Percentiles rank a stretch among this genome's conserved stretches.
Evolutionary conservation across 1,140 invertebrate species (phyloP).

Genomic region (Pygmarrhopalites habei): DNA sequence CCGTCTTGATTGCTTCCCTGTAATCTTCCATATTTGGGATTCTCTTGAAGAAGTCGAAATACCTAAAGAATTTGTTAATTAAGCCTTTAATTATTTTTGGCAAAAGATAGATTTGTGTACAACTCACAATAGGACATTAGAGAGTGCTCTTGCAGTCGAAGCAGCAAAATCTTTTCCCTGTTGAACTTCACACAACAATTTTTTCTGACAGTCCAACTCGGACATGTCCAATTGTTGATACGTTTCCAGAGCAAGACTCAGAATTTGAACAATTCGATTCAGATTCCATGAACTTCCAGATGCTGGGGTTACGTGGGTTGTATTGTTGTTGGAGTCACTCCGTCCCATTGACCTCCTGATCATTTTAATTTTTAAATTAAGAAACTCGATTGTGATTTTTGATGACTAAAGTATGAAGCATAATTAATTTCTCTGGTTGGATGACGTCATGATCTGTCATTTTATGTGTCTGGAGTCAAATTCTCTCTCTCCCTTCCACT

Average conservation of each 20-base stretch:
- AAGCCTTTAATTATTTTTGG: too few species aligned
- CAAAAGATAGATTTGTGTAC: too few species aligned
- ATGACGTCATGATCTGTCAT: too few species aligned
- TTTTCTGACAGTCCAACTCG: conserved; percentile 33
- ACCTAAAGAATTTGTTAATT: too few species aligned
- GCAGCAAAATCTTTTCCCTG: conserved; percentile 16
- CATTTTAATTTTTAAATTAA: too few species aligned
- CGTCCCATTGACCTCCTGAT: neutral
- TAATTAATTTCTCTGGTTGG: too few species aligned
- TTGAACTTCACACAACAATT: conserved; percentile 29
- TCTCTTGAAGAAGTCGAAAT: conserved; percentile 18
- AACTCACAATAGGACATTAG: conserved; percentile 25
- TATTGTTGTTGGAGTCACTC: neutral
- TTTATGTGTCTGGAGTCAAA: too few species aligned
- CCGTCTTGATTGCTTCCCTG: conserved; percentile 29
- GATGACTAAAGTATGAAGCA: too few species aligned
- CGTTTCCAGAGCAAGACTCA: conserved; percentile 23
- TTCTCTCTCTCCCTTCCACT: too few species aligned
- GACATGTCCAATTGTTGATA: conserved; percentile 31
- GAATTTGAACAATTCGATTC: conserved; percentile 19
- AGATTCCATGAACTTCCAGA: conserved; percentile 10
- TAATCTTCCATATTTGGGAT: conserved; percentile 22
- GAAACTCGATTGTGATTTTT: too few species aligned
- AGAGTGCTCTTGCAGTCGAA: conserved; percentile 20
- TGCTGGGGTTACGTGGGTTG: neutral